phyloP scores from a whole-genome alignment of 2,888 invertebrate species.

The Acleris sparsana region DNA sequence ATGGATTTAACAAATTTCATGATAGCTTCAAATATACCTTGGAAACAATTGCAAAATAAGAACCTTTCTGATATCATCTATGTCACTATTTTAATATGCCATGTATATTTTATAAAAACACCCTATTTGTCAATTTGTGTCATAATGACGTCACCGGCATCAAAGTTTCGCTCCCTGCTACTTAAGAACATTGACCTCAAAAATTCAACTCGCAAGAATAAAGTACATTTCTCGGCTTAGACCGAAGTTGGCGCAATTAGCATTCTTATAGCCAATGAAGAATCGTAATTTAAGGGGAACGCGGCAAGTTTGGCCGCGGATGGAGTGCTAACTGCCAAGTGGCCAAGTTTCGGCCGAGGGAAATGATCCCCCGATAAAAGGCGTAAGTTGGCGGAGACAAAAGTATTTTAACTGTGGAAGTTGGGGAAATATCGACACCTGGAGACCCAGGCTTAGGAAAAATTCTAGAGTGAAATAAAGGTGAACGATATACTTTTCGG shows the following conservation, averaged over 20 bases:
- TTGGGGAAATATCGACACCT: constrained; percentile 9
- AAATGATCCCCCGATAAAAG: constrained; percentile 3
- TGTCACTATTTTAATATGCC: too few species aligned
- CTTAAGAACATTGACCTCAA: not conserved
- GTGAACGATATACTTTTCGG: too few species aligned
- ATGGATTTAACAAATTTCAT: too few species aligned
- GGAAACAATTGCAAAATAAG: too few species aligned
- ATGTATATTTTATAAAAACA: too few species aligned
- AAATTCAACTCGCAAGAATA: constrained; percentile 2
- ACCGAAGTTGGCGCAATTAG: constrained; percentile 29
- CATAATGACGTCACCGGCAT: too few species aligned
- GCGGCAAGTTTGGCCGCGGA: constrained; percentile 27
- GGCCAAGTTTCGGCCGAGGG: constrained; percentile 16
- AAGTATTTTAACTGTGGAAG: not conserved
- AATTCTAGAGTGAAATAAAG: too few species aligned
- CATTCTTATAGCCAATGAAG: constrained; percentile 30
- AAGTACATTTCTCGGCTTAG: constrained; percentile 7
- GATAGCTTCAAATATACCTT: too few species aligned
- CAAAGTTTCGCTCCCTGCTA: too few species aligned
- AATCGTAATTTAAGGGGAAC: constrained; percentile 28
- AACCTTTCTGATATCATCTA: too few species aligned
- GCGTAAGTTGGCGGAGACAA: not conserved
- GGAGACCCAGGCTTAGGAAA: constrained; percentile 1
- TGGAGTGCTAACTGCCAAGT: constrained; percentile 29
- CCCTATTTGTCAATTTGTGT: too few species aligned